A percentile compares a stretch with the other conserved stretches of the same genome.
These are phyloP conservation scores for Brachionus koreanus DNA, from an alignment of 1,140 invertebrate genomes.

Conservation along the genomic window DNA sequence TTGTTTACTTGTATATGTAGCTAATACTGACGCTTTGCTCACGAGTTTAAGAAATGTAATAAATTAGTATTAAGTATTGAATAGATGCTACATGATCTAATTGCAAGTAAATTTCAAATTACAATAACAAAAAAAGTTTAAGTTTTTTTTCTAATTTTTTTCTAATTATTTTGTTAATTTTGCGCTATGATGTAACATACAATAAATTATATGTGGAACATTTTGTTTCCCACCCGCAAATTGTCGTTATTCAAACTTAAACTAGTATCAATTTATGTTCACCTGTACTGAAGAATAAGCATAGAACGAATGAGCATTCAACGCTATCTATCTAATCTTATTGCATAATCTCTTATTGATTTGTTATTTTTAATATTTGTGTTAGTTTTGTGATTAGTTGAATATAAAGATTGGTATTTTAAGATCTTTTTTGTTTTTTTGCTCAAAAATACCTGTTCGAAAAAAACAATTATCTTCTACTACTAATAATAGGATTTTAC, in stretches of 20 bases:
- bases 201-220: neutral
- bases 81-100: neutral
- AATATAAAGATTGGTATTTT: slow-evolving; percentile 4
- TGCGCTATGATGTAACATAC: neutral
- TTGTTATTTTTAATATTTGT: neutral
- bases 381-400: neutral
- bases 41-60: slow-evolving; percentile 6
- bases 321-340: neutral
- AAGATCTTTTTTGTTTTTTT: neutral
- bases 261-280: neutral
- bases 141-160: neutral
- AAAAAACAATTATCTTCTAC: neutral
- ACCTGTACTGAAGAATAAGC: neutral
- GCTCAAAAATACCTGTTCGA: neutral
- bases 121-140: neutral
- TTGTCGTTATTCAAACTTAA: neutral
- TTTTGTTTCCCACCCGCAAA: slow-evolving; percentile 38
- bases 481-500: no score
- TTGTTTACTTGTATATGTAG: neutral
- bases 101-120: neutral
- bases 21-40: slow-evolving; percentile 34
- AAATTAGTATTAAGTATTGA: slow-evolving; percentile 35
- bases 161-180: neutral
- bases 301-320: neutral
- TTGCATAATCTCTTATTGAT: neutral